Evolutionary conservation across 2,888 invertebrate species (phyloP), one percentile per base, ranked within the genome.

Genomic region (Torymus auratus): DNA sequence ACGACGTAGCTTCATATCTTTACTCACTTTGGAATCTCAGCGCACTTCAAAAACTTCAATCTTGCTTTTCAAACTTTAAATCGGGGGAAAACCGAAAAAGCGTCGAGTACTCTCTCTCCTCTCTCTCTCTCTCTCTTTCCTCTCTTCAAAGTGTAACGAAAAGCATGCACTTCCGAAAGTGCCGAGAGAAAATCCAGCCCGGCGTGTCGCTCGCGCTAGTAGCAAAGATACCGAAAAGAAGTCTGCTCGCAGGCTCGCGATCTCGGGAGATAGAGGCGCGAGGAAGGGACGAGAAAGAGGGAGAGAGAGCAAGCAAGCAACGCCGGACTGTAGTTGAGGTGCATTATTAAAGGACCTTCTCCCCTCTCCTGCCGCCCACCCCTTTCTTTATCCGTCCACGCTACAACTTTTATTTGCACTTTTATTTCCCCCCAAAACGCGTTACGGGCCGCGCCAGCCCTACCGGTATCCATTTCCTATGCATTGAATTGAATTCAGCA

Each of bases 401-500:
- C 82, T 85, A 84, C 85, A 85, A 86, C 83, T 86, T 86, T 88
- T 87, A 87, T 86, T 85, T 85, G 41, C 41, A 41, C 41, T 61
- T 69, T 50, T 23, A 17, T 60, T 20, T 28, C 68, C 55, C 41
- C 41, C 20, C 41, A 83, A 84, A 84, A 85, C 83, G 83, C 83
- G 83, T 85, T 86, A 86, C 84, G 83, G 83, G 83, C 83, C 83
- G 83, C 83, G 82, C 41, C 41, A 41, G 84, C 79, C 82, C 83
- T 75, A 80, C 80, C 81, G 61, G 82, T 83, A 83, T 85, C 84
- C 85, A 87, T 88, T 88, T 86, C 82, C 87, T 87, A 87, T 87
- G 87, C 88, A 88, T 87, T 87, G 87, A 87, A 88, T 87, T 87
- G 86, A 87, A 88, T 87, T 86, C 84, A 80, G 85, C 83, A 76